Evolutionary conservation across 2,113 vertebrate genomes (phyloP).

Genomic region (Bos taurus): ARS-UCD2.0 NC_037332.1:51452501-51453000

Average conservation of each 20-base stretch:
- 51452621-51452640: not conserved
- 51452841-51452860: not conserved
- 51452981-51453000: not conserved
- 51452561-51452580: not conserved
- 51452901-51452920: not conserved
- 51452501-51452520: not conserved
- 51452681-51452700: not conserved
- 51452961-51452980: not conserved
- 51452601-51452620: not conserved
- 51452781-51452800: not conserved
- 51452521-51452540: not conserved
- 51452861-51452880: not conserved
- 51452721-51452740: not conserved
- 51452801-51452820: not conserved
- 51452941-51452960: not conserved
- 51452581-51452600: not conserved
- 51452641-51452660: not conserved
- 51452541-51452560: not conserved
- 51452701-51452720: not conserved
- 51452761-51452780: not conserved
- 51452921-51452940: not conserved
- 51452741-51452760: not conserved
- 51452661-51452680: not conserved
- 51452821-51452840: not conserved
- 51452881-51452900: not conserved